These are phyloP conservation scores for Dolichallabes microphthalmus DNA, from an alignment of 2,113 vertebrate genomes.

Conservation along the genomic window DNA sequence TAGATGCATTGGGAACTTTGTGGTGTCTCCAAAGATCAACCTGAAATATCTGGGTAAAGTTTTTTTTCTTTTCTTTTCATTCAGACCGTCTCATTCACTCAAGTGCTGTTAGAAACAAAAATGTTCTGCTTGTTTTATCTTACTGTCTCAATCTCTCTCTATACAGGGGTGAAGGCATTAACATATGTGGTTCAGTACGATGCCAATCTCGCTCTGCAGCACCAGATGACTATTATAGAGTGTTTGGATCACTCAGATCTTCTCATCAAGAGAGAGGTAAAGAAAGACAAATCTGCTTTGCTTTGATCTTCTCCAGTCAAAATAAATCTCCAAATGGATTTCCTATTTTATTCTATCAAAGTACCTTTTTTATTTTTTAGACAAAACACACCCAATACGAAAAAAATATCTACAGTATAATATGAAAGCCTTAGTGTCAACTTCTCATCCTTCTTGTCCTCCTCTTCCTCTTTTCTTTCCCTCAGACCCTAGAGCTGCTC, in stretches of 20 bases:
- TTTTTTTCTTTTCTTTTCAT: fast-evolving
- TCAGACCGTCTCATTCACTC: not conserved
- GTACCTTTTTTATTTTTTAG: not conserved
- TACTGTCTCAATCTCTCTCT: not conserved
- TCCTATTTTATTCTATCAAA: not conserved
- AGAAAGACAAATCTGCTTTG: not conserved
- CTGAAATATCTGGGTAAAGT: conserved; percentile 94
- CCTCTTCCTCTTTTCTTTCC: conserved; percentile 43
- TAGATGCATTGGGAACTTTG: conserved; percentile 95
- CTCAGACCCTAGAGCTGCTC: conserved; percentile 91
- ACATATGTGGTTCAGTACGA: conserved; percentile 95
- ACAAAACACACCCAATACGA: not conserved
- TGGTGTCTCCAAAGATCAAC: conserved; percentile 94
- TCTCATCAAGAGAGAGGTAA: conserved; percentile 94
- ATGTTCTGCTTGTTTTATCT: not conserved
- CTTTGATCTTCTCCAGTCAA: not conserved
- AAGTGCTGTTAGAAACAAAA: not conserved
- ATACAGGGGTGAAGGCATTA: conserved; percentile 89
- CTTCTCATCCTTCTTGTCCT: not conserved
- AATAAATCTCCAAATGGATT: not conserved
- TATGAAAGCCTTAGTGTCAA: not conserved
- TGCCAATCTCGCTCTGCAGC: conserved; percentile 89
- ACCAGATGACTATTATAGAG: conserved; percentile 98
- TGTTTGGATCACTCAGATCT: conserved; percentile 92
- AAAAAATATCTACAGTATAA: too few species aligned